Evolutionary conservation across 2,888 invertebrate species (phyloP), one percentile per base, ranked within the genome.

Genomic region (Yponomeuta cagnagella): DNA sequence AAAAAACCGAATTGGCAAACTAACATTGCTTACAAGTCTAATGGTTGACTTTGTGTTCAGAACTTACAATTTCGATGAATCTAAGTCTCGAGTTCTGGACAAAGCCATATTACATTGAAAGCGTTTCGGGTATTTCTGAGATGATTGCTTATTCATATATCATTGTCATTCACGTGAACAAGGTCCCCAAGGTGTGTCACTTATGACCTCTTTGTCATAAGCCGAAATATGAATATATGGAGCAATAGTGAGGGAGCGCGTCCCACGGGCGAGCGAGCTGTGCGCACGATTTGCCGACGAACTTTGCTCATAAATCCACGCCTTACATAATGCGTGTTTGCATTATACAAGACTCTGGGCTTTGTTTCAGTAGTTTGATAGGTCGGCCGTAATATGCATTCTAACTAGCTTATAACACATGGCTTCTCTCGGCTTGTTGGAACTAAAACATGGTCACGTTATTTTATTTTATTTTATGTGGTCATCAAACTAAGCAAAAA

Each of bases 241-340:
- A 82, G 84, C 80, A 82, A 80, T 84, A 85, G 85, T 83, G 81
- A 81, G 76, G 75, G 78, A 80, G 80, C 75, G 73, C 77, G 70
- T 82, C 88, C 85, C 85, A 77, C 75, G 82, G 83, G 88, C 79
- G 80, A 43, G 43, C 0, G 43, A 8, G 43, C 43, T 43, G 76
- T 76, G 80, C 85, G 81, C 81, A 15, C 52, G 52, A 67, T 86
- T 82, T 83, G 85, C 78, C 84, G 83, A 84, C 86, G 84, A 91
- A 91, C 88, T 91, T 90, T 84, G 80, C 86, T 87, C 90, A 90
- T 91, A 91, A 90, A 91, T 91, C 90, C 86, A 85, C 86, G 87
- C 90, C 89, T 90, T 89, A 89, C 89, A 88, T 89, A 89, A 91
- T 90, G 88, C 90, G 85, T 87, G 90, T 91, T 91, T 91, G 90